A percentile compares a stretch with the other conserved stretches of the same genome.
These are phyloP conservation scores for Bradypodion ventrale DNA, from an alignment of 2,797 vertebrate genomes.

Conservation along the genomic window DNA sequence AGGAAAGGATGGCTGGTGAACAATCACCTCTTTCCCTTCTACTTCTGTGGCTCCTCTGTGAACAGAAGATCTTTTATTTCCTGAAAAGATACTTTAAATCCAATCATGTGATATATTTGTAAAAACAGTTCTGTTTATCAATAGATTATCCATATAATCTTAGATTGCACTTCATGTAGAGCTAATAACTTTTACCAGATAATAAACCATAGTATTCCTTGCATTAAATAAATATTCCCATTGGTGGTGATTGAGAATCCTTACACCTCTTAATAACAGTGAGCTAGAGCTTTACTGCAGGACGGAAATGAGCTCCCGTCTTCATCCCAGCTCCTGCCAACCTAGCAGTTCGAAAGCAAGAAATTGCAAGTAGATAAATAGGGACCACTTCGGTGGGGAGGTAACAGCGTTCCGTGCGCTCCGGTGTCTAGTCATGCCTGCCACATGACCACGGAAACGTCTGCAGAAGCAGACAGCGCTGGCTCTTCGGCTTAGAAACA, in stretches of 20 bases:
- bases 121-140: background rate
- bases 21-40: background rate
- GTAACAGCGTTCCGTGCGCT: no score
- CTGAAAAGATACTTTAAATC: background rate
- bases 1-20: background rate
- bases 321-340: no score
- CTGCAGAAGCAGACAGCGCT: no score
- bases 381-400: no score
- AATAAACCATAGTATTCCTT: constrained; percentile 41
- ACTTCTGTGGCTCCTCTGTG: background rate
- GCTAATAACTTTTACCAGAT: constrained; percentile 43
- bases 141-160: constrained; percentile 35
- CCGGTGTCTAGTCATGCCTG: no score
- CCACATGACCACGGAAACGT: no score
- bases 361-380: no score
- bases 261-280: constrained; percentile 20
- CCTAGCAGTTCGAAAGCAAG: no score
- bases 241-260: constrained; percentile 42
- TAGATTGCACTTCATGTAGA: constrained; percentile 23
- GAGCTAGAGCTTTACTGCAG: constrained; percentile 40
- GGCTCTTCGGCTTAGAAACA: no score
- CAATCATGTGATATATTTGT: background rate
- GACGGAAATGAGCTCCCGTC: no score
- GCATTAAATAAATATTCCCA: constrained; percentile 36
- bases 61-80: background rate